These are phyloP conservation scores for Rhogogaster chlorosoma DNA, from an alignment of 2,888 invertebrate genomes.

Conservation along the genomic window DNA sequence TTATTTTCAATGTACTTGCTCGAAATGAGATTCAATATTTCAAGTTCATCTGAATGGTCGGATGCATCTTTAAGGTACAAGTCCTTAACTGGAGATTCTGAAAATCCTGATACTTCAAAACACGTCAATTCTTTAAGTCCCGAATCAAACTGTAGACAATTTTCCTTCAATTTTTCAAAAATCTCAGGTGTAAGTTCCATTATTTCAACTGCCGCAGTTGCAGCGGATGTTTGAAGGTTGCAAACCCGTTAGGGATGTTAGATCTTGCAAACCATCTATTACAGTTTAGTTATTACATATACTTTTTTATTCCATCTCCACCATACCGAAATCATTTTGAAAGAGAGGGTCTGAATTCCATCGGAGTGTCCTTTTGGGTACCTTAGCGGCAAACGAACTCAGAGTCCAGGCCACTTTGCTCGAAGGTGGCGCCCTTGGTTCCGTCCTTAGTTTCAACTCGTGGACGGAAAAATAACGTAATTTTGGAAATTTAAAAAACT, in stretches of 20 bases:
- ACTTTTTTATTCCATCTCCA: too few relatives aligned
- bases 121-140: conserved; percentile 73
- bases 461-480: too few relatives aligned
- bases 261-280: too few relatives aligned
- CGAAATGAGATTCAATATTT: conserved; percentile 83
- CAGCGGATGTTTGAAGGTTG: conserved; percentile 93
- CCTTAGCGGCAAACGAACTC: too few relatives aligned
- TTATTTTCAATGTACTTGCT: conserved; percentile 83
- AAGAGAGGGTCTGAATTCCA: too few relatives aligned
- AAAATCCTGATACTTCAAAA: conserved; percentile 71
- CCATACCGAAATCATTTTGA: too few relatives aligned
- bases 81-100: conserved; percentile 85
- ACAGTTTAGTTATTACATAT: too few relatives aligned
- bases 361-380: too few relatives aligned
- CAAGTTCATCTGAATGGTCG: conserved; percentile 78
- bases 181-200: conserved; percentile 85
- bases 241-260: too few relatives aligned
- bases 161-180: conserved; percentile 82
- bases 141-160: conserved; percentile 82
- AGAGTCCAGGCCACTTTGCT: too few relatives aligned
- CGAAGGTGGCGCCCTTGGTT: too few relatives aligned
- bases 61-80: conserved; percentile 82
- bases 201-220: conserved; percentile 88
- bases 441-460: too few relatives aligned
- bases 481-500: not conserved